Evolutionary conservation across 2,888 invertebrate genomes (phyloP), one percentile per base, ranked within the genome.

Genomic region (Leptopilina drosophilae): DNA sequence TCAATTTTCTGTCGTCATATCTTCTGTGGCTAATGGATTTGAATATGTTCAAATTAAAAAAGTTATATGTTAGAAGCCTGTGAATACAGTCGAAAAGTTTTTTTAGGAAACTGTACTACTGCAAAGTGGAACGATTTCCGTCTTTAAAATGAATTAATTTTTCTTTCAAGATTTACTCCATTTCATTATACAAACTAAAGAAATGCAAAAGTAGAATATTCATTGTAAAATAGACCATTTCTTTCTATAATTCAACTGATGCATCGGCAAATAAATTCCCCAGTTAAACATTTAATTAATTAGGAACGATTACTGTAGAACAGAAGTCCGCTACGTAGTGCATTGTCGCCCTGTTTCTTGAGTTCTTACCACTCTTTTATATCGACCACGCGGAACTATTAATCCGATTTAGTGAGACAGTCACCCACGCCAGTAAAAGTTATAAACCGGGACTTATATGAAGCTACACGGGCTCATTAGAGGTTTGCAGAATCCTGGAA

Each of bases 381-480:
- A 77, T 65, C 77, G 15, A 46, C 66, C 64, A 65, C 46, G 78
- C 81, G 82, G 78, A 82, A 82, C 82, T 82, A 80, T 82, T 82
- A 82, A 81, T 82, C 78, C 79, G 65, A 77, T 69, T 66, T 64
- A 78, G 64, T 14, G 78, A 83, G 83, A 82, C 84, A 80, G 83
- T 88, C 88, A 87, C 88, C 88, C 88, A 87, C 88, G 87, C 88
- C 85, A 77, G 77, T 67, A 82, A 64, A n/a, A 77, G 73, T 78
- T 77, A 78, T 67, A 77, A 82, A 75, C 77, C 80, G 66, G 62
- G 56, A 49, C 59, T 59, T 40, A 69, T 64, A 67, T n/a, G 53
- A 67, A 77, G 56, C 75, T 73, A 64, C 83, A 66, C 79, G 79
- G 83, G 82, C 88, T 88, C 88, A 88, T 88, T 88, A 88, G 84